Evolutionary conservation across 1,140 invertebrate genomes (phyloP), one percentile per base, ranked within the genome.

Genomic region (Drosophila mauritiana): DNA sequence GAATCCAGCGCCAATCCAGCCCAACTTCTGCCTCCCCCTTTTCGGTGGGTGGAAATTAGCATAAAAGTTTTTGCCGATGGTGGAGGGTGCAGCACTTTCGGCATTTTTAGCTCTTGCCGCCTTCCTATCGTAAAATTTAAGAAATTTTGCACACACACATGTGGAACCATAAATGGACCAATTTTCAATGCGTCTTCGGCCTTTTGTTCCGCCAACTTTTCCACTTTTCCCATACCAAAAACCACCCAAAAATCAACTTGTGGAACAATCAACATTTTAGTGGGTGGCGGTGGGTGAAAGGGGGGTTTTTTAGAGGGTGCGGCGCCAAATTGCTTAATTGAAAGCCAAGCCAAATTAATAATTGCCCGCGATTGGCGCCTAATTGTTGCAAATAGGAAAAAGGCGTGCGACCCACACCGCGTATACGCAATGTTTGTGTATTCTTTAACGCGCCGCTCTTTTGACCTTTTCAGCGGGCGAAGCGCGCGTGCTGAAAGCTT

Each of bases 341-440:
- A 83, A 86, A 86, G 79, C 79, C 70, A 79, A 88, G 72, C 75
- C 75, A 79, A 86, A 86, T 88, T 88, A 88, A 88, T 88, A 88
- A 88, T 88, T 77, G 79, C 57, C 74, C 61, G 73, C 82, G 67
- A 86, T 86, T 86, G 83, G 46, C 80, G 72, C 72, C 80, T 89
- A 83, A 88, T 89, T 88, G 82, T 86, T 70, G 76, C 81, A 62
- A 89, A 83, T 83, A 89, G 81, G 55, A 88, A 88, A 88, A 73
- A 73, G 83, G 39, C 78, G 46, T 51, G 55, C 49, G 53, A 72
- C 54, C 56, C 70, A 83, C 42, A 11, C 73, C 42, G 76, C 79
- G 83, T 89, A 83, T 89, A 89, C 79, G 84, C 80, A 73, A 88
- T 69, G 73, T 69, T 73, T 78, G 63, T 56, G 43, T 73, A 55